Conservation (phyloP, 1,140 invertebrate genomes). For the Ephestia elutella region DNA sequence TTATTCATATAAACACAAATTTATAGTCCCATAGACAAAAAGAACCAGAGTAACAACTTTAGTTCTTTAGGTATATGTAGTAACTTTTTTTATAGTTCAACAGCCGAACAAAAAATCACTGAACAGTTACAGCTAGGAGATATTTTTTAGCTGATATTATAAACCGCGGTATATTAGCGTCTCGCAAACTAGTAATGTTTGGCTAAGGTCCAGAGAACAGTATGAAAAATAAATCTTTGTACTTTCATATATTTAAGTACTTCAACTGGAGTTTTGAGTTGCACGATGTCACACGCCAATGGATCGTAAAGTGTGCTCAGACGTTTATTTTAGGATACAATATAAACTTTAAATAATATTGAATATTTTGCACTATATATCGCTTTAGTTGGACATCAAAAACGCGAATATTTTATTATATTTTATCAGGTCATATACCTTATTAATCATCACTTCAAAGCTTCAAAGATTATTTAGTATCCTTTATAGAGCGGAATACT, state of each 20-base stretch:
- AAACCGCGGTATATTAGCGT: constrained; percentile 18
- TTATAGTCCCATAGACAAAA: constrained; percentile 31
- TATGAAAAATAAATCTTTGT: constrained; percentile 7
- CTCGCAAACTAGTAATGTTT: constrained; percentile 47
- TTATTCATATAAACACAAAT: constrained; percentile 33
- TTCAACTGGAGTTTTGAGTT: not conserved
- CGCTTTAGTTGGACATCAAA: too few species aligned
- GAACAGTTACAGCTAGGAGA: constrained; percentile 15
- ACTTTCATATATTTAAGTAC: not conserved
- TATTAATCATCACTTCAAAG: too few species aligned
- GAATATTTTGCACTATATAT: too few species aligned
- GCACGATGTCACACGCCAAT: too few species aligned
- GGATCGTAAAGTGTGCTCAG: too few species aligned
- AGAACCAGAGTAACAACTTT: constrained; percentile 13
- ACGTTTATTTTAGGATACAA: too few species aligned
- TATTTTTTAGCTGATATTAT: constrained; percentile 34
- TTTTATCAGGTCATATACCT: too few species aligned
- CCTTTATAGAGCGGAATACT: too few species aligned
- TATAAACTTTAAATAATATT: too few species aligned
- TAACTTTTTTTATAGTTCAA: constrained; percentile 19
- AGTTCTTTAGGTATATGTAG: constrained; percentile 18
- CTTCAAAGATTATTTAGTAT: too few species aligned
- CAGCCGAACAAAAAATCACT: constrained; percentile 28
- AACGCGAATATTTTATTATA: too few species aligned
- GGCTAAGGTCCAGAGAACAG: too few species aligned